These are phyloP conservation scores for Saxicola maurus DNA, from an alignment of 2,797 vertebrate species.

Conservation along the genomic window DNA sequence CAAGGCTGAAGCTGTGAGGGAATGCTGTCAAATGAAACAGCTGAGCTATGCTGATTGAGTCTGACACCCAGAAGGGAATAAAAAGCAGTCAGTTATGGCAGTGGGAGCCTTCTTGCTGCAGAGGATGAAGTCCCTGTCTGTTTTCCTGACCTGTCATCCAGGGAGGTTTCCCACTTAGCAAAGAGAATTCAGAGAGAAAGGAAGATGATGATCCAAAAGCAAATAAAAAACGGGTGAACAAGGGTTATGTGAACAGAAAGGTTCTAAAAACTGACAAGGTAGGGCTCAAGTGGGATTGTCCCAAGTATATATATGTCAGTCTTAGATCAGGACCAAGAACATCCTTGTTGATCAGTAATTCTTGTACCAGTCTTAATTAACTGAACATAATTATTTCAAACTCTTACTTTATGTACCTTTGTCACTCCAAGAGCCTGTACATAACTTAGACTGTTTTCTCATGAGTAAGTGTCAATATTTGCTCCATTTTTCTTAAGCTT, in stretches of 20 bases:
- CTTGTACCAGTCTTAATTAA: neutral
- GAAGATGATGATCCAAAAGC: neutral
- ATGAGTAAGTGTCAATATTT: neutral
- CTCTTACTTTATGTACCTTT: neutral
- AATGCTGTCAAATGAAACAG: neutral
- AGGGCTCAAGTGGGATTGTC: neutral
- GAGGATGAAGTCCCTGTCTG: neutral
- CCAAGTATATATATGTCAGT: neutral
- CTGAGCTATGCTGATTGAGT: neutral
- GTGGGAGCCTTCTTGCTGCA: neutral
- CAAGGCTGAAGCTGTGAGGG: neutral
- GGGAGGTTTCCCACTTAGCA: neutral
- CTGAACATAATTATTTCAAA: neutral
- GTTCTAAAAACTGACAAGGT: neutral
- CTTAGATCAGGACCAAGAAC: neutral
- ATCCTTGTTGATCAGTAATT: neutral
- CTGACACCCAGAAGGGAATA: neutral
- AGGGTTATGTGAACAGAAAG: neutral
- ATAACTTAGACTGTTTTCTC: neutral
- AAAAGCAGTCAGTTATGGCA: neutral
- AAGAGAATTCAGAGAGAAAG: neutral
- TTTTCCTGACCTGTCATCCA: neutral
- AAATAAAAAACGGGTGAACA: neutral
- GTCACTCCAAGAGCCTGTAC: neutral
- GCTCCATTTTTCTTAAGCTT: neutral